Evolutionary conservation across 2,113 vertebrate genomes (phyloP).

Genomic region (Cavia porcellus): DNA sequence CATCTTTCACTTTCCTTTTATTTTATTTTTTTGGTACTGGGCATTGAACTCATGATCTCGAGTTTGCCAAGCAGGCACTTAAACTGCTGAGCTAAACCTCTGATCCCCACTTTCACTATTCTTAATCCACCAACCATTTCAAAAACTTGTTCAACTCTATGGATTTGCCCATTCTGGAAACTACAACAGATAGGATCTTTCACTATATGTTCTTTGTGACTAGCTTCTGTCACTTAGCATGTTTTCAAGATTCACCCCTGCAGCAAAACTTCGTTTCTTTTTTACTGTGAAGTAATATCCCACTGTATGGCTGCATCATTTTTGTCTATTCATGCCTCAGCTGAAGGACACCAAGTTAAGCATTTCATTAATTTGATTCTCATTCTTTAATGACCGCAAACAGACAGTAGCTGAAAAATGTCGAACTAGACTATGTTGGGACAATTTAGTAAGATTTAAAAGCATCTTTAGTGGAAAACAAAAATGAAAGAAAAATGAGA

Average conservation of each 20-base stretch:
- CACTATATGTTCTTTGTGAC: neutral
- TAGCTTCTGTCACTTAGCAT: neutral
- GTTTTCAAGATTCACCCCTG: neutral
- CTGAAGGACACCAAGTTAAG: neutral
- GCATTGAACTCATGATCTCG: no score
- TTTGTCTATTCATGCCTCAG: neutral
- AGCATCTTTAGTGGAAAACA: neutral
- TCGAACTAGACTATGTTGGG: neutral
- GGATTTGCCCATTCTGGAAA: neutral
- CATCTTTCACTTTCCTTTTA: no score
- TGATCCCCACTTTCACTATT: no score
- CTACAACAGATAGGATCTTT: neutral
- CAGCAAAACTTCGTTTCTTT: neutral
- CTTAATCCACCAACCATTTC: neutral
- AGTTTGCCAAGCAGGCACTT: no score
- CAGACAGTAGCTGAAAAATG: neutral
- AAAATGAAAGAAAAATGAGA: neutral
- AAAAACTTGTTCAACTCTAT: neutral
- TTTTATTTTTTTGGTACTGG: no score
- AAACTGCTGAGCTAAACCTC: no score
- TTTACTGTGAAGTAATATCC: neutral
- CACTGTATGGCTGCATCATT: rapidly evolving
- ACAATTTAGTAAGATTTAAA: neutral
- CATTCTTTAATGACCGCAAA: neutral
- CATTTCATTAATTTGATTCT: neutral